Percentiles rank a stretch among this genome's conserved stretches.
Evolutionary conservation across 2,888 invertebrate genomes (phyloP).

Genomic region (Drosophila bunnanda): DNA sequence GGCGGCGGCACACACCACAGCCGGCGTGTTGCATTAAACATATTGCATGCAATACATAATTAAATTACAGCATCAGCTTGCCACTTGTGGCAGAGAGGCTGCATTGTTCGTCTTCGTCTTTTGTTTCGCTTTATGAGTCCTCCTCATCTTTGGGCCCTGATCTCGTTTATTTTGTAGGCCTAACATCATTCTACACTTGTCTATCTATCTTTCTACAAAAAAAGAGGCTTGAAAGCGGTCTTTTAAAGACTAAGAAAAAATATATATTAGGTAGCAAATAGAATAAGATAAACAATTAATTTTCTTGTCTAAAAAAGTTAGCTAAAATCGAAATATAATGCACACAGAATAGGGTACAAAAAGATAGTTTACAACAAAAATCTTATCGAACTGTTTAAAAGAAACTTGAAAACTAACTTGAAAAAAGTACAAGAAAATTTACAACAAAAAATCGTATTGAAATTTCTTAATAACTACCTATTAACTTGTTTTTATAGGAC

Average conservation of each 20-base stretch:
- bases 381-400: background rate
- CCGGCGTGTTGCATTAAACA: conserved; percentile 56
- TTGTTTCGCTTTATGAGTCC: conserved; percentile 48
- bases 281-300: background rate
- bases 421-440: no score
- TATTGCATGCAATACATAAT: conserved; percentile 68
- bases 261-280: background rate
- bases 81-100: conserved; percentile 3
- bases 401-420: no score
- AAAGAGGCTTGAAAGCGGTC: background rate
- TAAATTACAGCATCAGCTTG: conserved; percentile 70
- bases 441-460: no score
- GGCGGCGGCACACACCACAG: conserved; percentile 12
- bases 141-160: conserved; percentile 60
- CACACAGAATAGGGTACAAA: no score
- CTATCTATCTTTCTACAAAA: conserved; percentile 7
- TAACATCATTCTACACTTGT: conserved; percentile 4
- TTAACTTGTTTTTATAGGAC: no score
- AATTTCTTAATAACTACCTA: no score
- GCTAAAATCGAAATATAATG: background rate
- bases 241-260: background rate
- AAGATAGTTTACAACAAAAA: background rate
- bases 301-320: background rate
- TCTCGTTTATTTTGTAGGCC: conserved; percentile 58
- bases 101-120: conserved; percentile 50